Base-by-base conservation (phyloP, 2,797 vertebrate species). In the Anabas testudineus region DNA sequence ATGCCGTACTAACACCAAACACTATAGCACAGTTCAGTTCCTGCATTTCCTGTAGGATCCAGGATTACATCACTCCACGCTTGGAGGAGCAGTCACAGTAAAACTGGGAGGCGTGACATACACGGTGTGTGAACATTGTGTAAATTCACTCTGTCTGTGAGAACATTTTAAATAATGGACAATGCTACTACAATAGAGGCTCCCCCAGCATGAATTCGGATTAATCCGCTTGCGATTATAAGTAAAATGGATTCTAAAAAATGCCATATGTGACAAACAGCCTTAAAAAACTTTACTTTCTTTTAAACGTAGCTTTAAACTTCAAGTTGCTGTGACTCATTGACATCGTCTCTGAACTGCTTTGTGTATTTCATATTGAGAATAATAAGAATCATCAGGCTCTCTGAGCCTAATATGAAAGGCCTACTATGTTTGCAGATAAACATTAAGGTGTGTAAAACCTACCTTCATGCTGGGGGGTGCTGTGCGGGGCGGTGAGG, bases 381-480 rank as follows among this genome's bases (percentile, higher is more conserved):
- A 22, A 54, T 52, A 47, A 67, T 55, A 13, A 22, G n/a, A 69
- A 64, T 79, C 41, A 57, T 82, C 69, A 16, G 24, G 58, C 70
- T 43, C 67, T 78, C n/a, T 53, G 30, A 30, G 30, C 7, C 28
- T 42, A 15, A 41, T 22, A 41, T 24, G 13, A 16, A 14, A 34
- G 30, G 2, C 7, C 24, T 24, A 7, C 3, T 8, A 10, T 48
- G 18, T 10, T 37, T 46, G 22, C 14, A 48, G 8, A 24, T 24
- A 2, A 8, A 39, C 30, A 45, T 22, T 8, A 12, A n/a, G 21
- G 42, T 8, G 45, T 61, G 42, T 48, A 45, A 66, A 46, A 61
- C 76, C 26, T 95, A 98, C 97, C 96, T 97, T 98, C 96, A 98
- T 98, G 88, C 90, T 97, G 70, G 97, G 96, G 0, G 97, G 97